Evolutionary conservation across 2,113 vertebrate species (phyloP).

Genomic region (Syngnathoides biaculeatus): DNA sequence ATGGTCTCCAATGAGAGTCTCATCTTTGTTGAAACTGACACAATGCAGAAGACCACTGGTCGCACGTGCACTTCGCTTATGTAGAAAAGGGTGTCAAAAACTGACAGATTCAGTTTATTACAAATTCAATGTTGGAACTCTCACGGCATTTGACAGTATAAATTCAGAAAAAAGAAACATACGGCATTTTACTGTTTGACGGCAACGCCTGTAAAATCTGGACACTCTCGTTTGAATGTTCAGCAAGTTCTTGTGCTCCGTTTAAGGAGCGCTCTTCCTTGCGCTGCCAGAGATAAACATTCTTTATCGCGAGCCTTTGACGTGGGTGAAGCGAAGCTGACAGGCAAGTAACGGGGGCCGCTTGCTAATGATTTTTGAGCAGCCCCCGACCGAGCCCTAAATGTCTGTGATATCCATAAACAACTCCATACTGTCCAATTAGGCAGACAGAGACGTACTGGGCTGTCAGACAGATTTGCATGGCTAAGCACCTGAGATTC

Average conservation of each 20-base stretch:
- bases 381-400: slow-evolving; percentile 94
- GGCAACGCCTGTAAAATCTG: not conserved
- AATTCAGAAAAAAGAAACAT: not conserved
- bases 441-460: slow-evolving; percentile 96
- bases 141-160: not conserved
- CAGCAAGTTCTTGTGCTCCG: slow-evolving; percentile 44
- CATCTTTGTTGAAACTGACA: too few relatives aligned
- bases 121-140: not conserved
- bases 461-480: slow-evolving; percentile 97
- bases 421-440: slow-evolving; percentile 98
- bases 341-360: slow-evolving; percentile 87
- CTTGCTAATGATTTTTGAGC: slow-evolving; percentile 95
- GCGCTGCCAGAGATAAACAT: slow-evolving; percentile 71
- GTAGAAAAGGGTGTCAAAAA: too few relatives aligned
- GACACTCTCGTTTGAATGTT: slow-evolving; percentile 57
- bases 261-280: slow-evolving; percentile 45
- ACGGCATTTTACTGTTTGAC: not conserved
- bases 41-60: too few relatives aligned
- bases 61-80: too few relatives aligned
- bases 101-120: not conserved
- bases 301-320: slow-evolving; percentile 58
- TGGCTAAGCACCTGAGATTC: slow-evolving; percentile 93
- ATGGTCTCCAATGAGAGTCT: too few relatives aligned
- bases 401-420: slow-evolving; percentile 97
- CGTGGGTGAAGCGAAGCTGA: slow-evolving; percentile 78